Evolutionary conservation across 2,888 invertebrate species (phyloP).

Genomic region (Ryuthela nishihirai): DNA sequence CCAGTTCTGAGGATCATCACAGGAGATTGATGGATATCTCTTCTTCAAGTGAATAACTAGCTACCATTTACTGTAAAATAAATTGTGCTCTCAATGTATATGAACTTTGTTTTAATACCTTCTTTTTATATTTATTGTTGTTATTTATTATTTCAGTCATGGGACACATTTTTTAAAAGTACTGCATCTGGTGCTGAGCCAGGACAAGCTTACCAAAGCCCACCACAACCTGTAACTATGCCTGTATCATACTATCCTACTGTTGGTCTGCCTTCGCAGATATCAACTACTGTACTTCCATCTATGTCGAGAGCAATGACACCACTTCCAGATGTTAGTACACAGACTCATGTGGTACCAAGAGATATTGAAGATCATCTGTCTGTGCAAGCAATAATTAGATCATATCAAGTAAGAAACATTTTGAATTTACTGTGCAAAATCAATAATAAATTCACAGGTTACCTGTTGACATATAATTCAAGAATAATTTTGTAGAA

Average conservation of each 20-base stretch:
- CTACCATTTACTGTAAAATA: too few species aligned
- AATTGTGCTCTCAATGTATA: too few species aligned
- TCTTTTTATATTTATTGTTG: background rate
- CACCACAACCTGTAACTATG: conserved; percentile 54
- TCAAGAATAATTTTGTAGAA: too few species aligned
- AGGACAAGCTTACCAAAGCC: conserved; percentile 72
- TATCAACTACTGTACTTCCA: conserved; percentile 32
- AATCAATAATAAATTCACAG: too few species aligned
- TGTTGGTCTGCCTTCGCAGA: background rate
- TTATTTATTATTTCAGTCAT: conserved; percentile 63
- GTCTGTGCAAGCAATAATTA: conserved; percentile 95
- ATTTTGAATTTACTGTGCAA: too few species aligned
- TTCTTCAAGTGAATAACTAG: too few species aligned
- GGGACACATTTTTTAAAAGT: conserved; percentile 89
- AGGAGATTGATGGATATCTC: too few species aligned
- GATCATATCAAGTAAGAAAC: conserved; percentile 90
- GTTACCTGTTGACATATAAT: too few species aligned
- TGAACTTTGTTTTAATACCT: too few species aligned
- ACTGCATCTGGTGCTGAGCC: conserved; percentile 72
- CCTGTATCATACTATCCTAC: background rate
- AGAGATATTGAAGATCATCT: conserved; percentile 96
- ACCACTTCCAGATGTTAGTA: conserved; percentile 49
- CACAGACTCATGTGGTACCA: conserved; percentile 14
- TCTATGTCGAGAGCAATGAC: conserved; percentile 45
- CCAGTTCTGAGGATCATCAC: too few species aligned